These are phyloP conservation scores for Papilio machaon DNA, from an alignment of 1,140 invertebrate genomes.

Conservation along the genomic window DNA sequence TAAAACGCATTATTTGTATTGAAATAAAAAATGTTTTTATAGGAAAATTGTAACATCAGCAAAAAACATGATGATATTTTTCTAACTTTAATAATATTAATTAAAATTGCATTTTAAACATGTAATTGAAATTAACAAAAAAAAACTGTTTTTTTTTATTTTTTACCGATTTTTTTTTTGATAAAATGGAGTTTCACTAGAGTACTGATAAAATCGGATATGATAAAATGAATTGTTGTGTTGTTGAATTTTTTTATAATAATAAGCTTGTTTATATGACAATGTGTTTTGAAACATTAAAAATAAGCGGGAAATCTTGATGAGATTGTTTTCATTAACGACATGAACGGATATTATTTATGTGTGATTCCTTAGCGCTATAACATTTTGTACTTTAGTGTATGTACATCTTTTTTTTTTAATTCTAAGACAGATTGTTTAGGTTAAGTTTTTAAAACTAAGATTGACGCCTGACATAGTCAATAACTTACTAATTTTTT, in stretches of 20 bases:
- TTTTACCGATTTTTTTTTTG: constrained; percentile 32
- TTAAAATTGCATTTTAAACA: neutral
- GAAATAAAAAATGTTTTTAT: neutral
- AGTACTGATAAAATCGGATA: constrained; percentile 44
- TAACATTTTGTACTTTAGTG: constrained; percentile 59
- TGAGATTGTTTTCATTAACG: constrained; percentile 73
- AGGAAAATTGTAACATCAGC: neutral
- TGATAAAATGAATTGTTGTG: constrained; percentile 56
- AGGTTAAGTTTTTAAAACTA: constrained; percentile 46
- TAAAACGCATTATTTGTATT: neutral
- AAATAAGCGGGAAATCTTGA: constrained; percentile 58
- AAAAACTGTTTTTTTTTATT: constrained; percentile 21
- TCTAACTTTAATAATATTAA: neutral
- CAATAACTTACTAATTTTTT: constrained; percentile 51
- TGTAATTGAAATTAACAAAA: constrained; percentile 14
- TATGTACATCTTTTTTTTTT: constrained; percentile 54
- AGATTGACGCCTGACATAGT: constrained; percentile 46
- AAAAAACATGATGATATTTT: neutral
- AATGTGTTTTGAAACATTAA: constrained; percentile 61
- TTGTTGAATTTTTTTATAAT: constrained; percentile 76
- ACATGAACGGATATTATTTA: constrained; percentile 76
- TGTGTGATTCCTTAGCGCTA: constrained; percentile 77
- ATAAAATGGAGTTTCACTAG: constrained; percentile 42
- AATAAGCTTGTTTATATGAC: constrained; percentile 72
- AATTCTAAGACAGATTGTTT: constrained; percentile 49